These are phyloP conservation scores for Hypercompe scribonia DNA, from an alignment of 2,888 invertebrate genomes.

Conservation along the genomic window DNA sequence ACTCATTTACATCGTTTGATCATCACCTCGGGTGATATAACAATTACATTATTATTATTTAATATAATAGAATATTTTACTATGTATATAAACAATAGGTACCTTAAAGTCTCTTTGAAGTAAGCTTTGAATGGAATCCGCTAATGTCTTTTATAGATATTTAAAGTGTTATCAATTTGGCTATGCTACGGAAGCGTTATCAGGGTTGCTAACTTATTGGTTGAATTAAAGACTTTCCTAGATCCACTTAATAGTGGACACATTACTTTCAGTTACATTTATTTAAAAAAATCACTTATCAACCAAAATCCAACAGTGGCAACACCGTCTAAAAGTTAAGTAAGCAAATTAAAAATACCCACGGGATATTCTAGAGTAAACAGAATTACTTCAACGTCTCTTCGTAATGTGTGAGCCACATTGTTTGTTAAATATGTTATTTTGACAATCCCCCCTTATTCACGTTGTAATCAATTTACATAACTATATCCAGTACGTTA, in stretches of 20 bases:
- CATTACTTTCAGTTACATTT: neutral
- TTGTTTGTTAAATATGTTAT: constrained; percentile 15
- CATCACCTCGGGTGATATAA: no score
- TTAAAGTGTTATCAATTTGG: no score
- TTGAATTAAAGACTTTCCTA: no score
- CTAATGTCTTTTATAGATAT: no score
- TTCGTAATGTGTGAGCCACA: neutral
- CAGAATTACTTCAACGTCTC: neutral
- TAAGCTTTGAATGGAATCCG: no score
- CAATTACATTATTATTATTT: no score
- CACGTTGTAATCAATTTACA: constrained; percentile 10
- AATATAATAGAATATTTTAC: no score
- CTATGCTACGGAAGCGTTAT: no score
- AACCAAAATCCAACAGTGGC: neutral
- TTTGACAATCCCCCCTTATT: constrained; percentile 15
- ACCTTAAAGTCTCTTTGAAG: neutral
- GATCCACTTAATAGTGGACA: no score
- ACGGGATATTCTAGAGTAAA: neutral
- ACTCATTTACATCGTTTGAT: no score
- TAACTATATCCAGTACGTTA: constrained; percentile 9
- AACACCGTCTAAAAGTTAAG: neutral
- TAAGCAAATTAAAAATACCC: neutral
- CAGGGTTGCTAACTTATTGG: no score
- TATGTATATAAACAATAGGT: no score
- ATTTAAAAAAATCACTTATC: neutral